Evolutionary conservation across 1,140 invertebrate species (phyloP).

Genomic region (Heterodera schachtii): DNA sequence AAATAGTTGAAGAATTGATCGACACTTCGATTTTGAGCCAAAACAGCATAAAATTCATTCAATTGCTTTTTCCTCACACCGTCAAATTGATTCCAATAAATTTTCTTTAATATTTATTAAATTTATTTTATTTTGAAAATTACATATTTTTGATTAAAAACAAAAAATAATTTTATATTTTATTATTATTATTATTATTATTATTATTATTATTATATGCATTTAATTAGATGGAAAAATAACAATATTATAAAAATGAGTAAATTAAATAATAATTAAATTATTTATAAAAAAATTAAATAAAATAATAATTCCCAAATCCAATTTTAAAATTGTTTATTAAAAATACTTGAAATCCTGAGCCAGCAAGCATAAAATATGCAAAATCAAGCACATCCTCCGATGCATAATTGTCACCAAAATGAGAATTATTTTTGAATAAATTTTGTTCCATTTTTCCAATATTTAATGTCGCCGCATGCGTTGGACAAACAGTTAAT

Average conservation of each 20-base stretch:
- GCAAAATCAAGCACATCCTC: constrained; percentile 38
- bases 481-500: constrained; percentile 37
- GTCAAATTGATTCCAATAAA: constrained; percentile 22
- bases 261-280: too few species aligned
- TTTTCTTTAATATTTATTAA: constrained; percentile 30
- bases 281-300: too few species aligned
- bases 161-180: too few species aligned
- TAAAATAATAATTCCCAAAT: background rate
- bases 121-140: background rate
- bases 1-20: constrained; percentile 40
- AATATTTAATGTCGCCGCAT: constrained; percentile 31
- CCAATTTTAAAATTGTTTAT: background rate
- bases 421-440: constrained; percentile 9
- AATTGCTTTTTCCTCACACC: constrained; percentile 7
- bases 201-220: too few species aligned
- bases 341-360: constrained; percentile 34
- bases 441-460: constrained; percentile 25
- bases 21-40: constrained; percentile 16
- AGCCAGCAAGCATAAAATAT: constrained; percentile 43
- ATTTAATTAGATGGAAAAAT: too few species aligned
- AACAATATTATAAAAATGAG: too few species aligned
- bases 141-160: background rate
- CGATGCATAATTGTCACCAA: background rate
- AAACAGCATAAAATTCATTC: constrained; percentile 20
- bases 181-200: too few species aligned